Evolutionary conservation across 64 coral and sea anemone species (phyloP), one percentile per base, ranked within the genome.

Genomic region (Dendrophyllia cribrosa): DNA sequence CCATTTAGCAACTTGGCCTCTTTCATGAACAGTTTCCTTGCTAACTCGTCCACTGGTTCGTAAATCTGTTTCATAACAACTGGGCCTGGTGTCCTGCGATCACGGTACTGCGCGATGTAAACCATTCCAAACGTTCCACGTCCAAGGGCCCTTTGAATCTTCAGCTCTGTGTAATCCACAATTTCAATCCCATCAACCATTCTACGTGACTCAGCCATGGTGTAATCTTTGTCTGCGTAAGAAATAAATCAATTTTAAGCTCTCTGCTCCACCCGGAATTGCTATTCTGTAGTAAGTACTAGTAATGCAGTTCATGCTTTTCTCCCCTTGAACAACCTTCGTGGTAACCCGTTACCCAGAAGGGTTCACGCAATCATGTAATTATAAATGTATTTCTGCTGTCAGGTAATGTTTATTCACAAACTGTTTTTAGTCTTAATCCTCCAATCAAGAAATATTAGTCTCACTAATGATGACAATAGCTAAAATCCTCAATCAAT

Each of bases 91-190:
- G 19, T 60, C 5, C 7, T 24, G 11, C n/a, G 74, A 23, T 69
- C 76, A 43, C 44, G 9, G 50, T 51, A 90, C 12, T 58, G 11
- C 9, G 88, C 58, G 8, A 68, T 24, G 19, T 58, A 78, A 46
- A 90, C 88, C 10, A 60, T 66, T 13, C 76, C 88, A 81, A 90
- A 90, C 0, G 74, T 21, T 13, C 88, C 88, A 20, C 63, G 50
- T 59, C 88, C 88, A 80, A 90, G 78, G 7, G 3, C 3, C 43
- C 19, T 82, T 16, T 64, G 24, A 5, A 82, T 64, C 45, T 82
- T 61, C 26, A 82, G 78, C 43, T 82, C 19, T 82, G 0, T 25
- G 26, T 64, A 82, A 22, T 82, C 59, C 58, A 43, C 34, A 19
- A 82, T 34, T 64, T 44, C 46, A 47, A 82, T 62, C 20, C 19